Base-by-base conservation (phyloP, 2,113 vertebrate genomes). In the Gulo gulo region DNA sequence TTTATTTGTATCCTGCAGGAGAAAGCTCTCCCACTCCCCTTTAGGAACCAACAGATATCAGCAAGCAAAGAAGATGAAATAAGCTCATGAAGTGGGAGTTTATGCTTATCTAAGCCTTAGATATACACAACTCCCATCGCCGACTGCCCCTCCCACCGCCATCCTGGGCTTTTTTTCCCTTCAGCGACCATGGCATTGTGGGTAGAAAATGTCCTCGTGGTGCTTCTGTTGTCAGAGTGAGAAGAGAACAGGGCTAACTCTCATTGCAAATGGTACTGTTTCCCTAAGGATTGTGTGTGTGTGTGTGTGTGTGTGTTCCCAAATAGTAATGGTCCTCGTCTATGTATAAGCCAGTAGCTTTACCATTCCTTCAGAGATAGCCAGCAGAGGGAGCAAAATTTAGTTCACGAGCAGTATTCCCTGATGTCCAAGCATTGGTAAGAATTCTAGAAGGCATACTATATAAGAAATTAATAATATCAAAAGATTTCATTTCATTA, bases 381-480 rank as follows among this genome's bases (percentile, higher is more conserved):
- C 97, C 98, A 96, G 98, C 90, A 98, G 97, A 98, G 97, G 98
- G 97, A 98, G 97, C 94, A 89, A 34, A 31, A 92, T 94, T 98
- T 52, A 95, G 94, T 67, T 63, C 78, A 95, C 9, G 39, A 84
- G 0, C 95, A 88, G 13, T 0, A 39, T 65, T 96, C 92, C 59
- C 92, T 59, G 36, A 73, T 63, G 90, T 92, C 97, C 96, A 67
- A 88, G 91, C 76, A 69, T 93, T 94, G 91, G 85, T 5, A 18
- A 12, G 59, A 50, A 91, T 96, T 97, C 65, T 87, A 92, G 71
- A 95, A 97, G 92, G 94, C 81, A 83, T 71, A 24, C 87, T 79
- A 11, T 82, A 52, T 26, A 94, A 92, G 96, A 96, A 96, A 97
- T 93, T 97, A 96, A 97, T 94, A 95, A 92, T 97, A 97, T 95